Evolutionary conservation across 2,888 invertebrate species (phyloP).

Genomic region (Dysmachus trigonus): DNA sequence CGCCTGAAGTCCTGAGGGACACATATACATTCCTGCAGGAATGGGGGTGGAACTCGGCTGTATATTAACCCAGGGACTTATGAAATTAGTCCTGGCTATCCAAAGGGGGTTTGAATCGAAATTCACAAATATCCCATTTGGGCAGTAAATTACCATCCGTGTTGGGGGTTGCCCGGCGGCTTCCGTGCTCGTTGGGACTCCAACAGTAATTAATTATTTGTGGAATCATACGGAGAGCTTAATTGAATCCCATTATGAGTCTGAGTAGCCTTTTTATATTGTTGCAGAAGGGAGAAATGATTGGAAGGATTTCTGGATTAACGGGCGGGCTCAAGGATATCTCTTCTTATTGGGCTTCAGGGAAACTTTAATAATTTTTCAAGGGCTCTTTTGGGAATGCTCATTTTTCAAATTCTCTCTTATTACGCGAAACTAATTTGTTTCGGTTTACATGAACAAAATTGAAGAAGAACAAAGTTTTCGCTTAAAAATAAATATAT

Average conservation of each 20-base stretch:
- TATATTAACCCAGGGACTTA: slow-evolving; percentile 6
- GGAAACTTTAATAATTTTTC: neutral
- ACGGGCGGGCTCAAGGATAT: neutral
- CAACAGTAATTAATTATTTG: slow-evolving; percentile 46
- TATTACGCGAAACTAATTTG: neutral
- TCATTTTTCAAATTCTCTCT: neutral
- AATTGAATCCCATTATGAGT: slow-evolving; percentile 46
- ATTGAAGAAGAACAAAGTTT: too few species aligned
- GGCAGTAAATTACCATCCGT: slow-evolving; percentile 39
- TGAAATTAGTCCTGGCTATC: neutral
- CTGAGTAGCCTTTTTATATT: slow-evolving; percentile 14
- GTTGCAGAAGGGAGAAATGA: neutral
- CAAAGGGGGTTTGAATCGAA: slow-evolving; percentile 23
- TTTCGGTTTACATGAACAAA: neutral
- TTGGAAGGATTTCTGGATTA: neutral
- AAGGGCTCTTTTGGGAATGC: neutral
- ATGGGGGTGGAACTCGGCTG: neutral
- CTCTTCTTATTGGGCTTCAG: neutral
- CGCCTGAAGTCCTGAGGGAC: neutral
- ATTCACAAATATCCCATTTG: slow-evolving; percentile 42
- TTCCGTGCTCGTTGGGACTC: neutral
- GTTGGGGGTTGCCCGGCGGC: neutral
- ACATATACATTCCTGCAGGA: neutral
- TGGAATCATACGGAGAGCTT: slow-evolving; percentile 45
- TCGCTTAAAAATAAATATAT: too few species aligned